Evolutionary conservation across 2,797 vertebrate genomes (phyloP), one percentile per base, ranked within the genome.

Genomic region (Huso huso): DNA sequence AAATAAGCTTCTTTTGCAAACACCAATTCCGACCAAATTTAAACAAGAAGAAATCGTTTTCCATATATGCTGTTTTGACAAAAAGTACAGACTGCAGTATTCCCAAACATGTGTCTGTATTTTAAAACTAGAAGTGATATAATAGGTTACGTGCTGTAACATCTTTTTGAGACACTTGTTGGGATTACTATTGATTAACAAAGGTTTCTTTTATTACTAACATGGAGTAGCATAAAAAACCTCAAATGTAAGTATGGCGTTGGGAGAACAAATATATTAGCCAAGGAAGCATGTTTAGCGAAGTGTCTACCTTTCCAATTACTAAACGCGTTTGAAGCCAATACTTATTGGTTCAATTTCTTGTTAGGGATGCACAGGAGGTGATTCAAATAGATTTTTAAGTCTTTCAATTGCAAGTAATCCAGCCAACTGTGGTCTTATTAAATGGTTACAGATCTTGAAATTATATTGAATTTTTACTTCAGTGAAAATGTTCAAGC

Each of bases 311-410:
- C 71, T 74, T 73, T 66, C 68, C 57, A 67, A 67, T 61, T 52
- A 62, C 52, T 15, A 53, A 58, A 58, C 55, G 73, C 76, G 76
- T 79, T 82, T 78, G 77, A 57, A 82, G 73, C 74, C 62, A 64
- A 67, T 68, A 63, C 67, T 71, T 70, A 69, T 77, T 68, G 62
- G 63, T 74, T 80, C 77, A 78, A 66, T 80, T 81, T 82, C 74
- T 75, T 55, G 68, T 75, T 73, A 73, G 72, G 53, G 74, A 69
- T 80, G 80, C 77, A 74, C 78, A 73, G 70, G 66, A 82, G 84
- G 79, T 82, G 81, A 86, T 86, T 86, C 73, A 73, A 79, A 88
- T 86, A 77, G 80, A 89, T 87, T 73, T 73, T 71, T 15, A 81
- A 86, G 82, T 82, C 82, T 80, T 85, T 84, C 84, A 83, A 80